These are phyloP conservation scores for Phaenicophaeus curvirostris DNA, from an alignment of 2,797 vertebrate genomes.

Conservation along the genomic window DNA sequence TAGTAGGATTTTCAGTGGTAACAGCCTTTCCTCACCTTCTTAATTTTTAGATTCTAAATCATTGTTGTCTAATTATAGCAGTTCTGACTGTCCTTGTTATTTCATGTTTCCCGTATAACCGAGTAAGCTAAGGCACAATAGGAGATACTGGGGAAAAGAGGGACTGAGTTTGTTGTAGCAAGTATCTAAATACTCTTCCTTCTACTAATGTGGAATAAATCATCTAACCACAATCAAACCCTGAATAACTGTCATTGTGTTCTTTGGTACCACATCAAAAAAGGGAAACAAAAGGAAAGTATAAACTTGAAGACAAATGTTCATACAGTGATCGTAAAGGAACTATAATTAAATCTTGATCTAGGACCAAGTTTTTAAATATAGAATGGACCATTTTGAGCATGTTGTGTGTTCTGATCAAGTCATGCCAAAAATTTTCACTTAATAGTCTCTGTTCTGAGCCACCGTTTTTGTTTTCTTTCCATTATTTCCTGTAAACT, in stretches of 20 bases:
- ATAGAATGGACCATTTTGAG: neutral
- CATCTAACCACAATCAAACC: neutral
- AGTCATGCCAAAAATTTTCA: neutral
- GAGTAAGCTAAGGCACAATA: accelerated
- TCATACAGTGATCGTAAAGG: neutral
- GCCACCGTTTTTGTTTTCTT: neutral
- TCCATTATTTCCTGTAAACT: neutral
- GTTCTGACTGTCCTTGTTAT: neutral
- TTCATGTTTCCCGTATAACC: neutral
- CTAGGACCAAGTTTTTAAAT: neutral
- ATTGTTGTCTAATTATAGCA: neutral
- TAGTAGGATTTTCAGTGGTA: neutral
- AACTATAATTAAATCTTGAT: neutral
- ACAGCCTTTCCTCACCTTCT: neutral
- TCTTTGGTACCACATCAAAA: neutral
- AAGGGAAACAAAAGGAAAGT: neutral
- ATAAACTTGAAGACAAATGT: neutral
- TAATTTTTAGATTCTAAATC: neutral
- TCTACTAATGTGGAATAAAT: neutral
- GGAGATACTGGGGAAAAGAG: neutral
- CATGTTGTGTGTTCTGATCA: neutral
- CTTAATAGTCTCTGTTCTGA: neutral
- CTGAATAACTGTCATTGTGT: neutral
- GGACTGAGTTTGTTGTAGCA: neutral
- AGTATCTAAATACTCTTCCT: neutral